phyloP scores from a whole-genome alignment of 2,888 invertebrate genomes.

The Adela reaumurella region DNA sequence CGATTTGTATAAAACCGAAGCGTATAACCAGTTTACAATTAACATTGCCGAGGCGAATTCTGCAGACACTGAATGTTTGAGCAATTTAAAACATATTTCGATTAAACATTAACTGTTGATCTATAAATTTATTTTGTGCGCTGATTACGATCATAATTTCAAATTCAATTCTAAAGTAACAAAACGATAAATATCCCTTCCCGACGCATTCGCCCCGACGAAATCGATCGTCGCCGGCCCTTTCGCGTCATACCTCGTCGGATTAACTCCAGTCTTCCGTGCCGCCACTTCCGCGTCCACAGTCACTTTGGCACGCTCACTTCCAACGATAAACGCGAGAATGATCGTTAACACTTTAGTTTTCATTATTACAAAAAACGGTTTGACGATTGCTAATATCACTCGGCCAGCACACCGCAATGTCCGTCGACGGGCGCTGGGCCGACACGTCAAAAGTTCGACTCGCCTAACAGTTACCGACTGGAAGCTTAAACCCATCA shows the following conservation, averaged over 20 bases:
- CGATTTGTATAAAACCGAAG: too few species aligned
- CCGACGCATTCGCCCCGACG: too few species aligned
- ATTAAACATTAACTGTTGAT: neutral
- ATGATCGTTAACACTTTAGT: neutral
- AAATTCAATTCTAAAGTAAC: neutral
- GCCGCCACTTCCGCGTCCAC: too few species aligned
- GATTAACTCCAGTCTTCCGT: too few species aligned
- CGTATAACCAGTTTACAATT: too few species aligned
- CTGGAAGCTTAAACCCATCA: constrained; percentile 47
- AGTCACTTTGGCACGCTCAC: neutral
- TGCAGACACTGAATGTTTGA: neutral
- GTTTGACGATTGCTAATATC: constrained; percentile 27
- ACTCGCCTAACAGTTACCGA: constrained; percentile 40
- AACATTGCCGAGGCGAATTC: too few species aligned
- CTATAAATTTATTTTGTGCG: neutral
- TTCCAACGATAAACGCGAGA: neutral
- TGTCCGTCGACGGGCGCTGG: constrained; percentile 38
- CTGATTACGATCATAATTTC: neutral
- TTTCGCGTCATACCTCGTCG: too few species aligned
- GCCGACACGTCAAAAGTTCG: constrained; percentile 17
- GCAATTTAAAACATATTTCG: neutral
- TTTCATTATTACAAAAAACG: constrained; percentile 35
- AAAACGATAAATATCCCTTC: neutral
- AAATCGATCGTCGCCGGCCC: too few species aligned
- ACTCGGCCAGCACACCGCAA: constrained; percentile 23